A percentile compares a stretch with the other conserved stretches of the same genome.
Evolutionary conservation across 2,797 vertebrate species (phyloP).

Genomic region (Tadarida brasiliensis): DNA sequence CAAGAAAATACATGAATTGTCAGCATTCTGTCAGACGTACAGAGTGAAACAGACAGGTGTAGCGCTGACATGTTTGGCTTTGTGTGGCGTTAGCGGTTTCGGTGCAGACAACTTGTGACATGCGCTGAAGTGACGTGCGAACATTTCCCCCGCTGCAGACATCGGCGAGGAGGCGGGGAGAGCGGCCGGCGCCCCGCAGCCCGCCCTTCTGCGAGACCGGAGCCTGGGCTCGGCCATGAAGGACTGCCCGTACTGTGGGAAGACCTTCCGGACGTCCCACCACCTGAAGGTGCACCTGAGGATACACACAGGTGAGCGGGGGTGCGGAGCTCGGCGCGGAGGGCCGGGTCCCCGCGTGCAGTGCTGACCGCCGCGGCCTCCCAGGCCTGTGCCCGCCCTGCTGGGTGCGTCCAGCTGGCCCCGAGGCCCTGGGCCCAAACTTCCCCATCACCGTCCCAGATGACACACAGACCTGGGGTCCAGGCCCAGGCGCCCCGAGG

Average conservation of each 20-base stretch:
- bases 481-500: not conserved
- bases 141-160: conserved; percentile 93
- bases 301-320: conserved; percentile 98
- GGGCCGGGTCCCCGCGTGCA: not conserved
- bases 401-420: not conserved
- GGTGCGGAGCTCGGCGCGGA: not conserved
- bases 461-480: fast-evolving
- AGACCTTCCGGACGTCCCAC: conserved; percentile 99
- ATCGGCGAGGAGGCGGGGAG: conserved; percentile 96
- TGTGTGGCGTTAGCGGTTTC: conserved; percentile 94
- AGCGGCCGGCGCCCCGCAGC: conserved; percentile 92
- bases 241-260: conserved; percentile 99
- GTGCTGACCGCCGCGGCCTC: fast-evolving
- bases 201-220: conserved; percentile 94
- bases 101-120: conserved; percentile 91
- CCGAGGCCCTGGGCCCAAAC: not conserved
- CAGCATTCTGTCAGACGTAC: conserved; percentile 96
- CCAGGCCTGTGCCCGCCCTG: fast-evolving
- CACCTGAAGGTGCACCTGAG: conserved; percentile 99
- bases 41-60: conserved; percentile 91
- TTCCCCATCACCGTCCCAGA: no score
- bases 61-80: conserved; percentile 94
- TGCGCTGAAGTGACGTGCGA: conserved; percentile 95
- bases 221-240: conserved; percentile 95
- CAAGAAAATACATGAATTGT: conserved; percentile 95